Conservation (phyloP, 2,113 vertebrate genomes). For the Lepidothrix coronata region DNA sequence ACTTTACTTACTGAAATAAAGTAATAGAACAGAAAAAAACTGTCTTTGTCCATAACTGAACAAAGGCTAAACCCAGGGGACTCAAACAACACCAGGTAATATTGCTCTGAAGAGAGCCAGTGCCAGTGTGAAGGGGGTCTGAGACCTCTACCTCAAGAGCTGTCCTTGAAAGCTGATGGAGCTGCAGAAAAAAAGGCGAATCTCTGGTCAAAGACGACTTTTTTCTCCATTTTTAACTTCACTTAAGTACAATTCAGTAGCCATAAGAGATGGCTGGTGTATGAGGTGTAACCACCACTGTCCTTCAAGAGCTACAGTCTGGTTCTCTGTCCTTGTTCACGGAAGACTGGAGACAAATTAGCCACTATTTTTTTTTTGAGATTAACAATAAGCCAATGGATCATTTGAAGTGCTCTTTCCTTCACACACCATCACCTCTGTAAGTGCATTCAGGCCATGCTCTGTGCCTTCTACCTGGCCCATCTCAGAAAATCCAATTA, state of each 20-base stretch:
- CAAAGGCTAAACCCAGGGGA: background rate
- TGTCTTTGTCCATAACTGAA: background rate
- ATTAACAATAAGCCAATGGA: background rate
- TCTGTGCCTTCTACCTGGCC: background rate
- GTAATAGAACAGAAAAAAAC: background rate
- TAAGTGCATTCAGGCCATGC: background rate
- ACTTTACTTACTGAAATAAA: background rate
- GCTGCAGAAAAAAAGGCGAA: background rate
- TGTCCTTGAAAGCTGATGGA: slow-evolving; percentile 40
- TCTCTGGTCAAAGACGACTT: background rate
- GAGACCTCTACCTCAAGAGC: background rate
- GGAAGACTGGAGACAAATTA: background rate
- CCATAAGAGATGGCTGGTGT: background rate
- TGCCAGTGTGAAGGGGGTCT: background rate
- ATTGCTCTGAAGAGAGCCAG: background rate
- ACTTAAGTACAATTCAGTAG: background rate
- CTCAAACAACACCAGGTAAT: background rate
- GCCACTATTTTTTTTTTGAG: background rate
- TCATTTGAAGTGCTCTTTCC: background rate
- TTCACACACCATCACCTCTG: background rate
- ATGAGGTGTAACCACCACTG: background rate
- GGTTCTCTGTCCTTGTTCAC: background rate
- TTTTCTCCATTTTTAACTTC: background rate
- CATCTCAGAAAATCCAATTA: background rate
- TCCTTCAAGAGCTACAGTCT: background rate